A percentile compares a stretch with the other conserved stretches of the same genome.
These are phyloP conservation scores for Muntiacus reevesi DNA, from an alignment of 2,113 vertebrate species.

Conservation along the genomic window DNA sequence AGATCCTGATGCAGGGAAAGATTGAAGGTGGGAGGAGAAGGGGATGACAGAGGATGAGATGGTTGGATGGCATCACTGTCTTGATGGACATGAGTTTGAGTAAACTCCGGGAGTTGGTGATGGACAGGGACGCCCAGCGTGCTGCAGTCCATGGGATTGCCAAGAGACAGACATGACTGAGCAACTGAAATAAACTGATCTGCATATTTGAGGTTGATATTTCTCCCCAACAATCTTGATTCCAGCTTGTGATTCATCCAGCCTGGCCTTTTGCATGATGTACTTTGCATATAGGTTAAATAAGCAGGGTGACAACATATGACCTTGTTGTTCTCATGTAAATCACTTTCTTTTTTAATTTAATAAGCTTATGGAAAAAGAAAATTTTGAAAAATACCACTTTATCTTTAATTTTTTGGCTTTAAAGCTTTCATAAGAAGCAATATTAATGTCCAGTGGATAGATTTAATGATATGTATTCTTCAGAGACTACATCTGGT, in stretches of 20 bases:
- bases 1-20: not conserved
- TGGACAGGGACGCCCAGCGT: not conserved
- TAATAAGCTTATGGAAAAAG: not conserved
- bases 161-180: accelerated
- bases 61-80: not conserved
- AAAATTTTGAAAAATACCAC: not conserved
- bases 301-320: not conserved
- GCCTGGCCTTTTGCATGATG: not conserved
- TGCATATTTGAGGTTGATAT: not conserved
- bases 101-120: not conserved
- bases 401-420: not conserved
- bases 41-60: not conserved
- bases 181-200: not conserved
- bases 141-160: not conserved
- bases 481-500: not conserved
- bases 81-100: not conserved
- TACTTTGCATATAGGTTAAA: not conserved
- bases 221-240: not conserved
- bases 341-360: not conserved
- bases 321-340: not conserved
- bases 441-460: not conserved
- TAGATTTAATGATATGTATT: not conserved
- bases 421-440: not conserved
- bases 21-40: not conserved
- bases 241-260: not conserved